These are phyloP conservation scores for Grammomys surdaster DNA, from an alignment of 2,113 vertebrate species.

Conservation along the genomic window DNA sequence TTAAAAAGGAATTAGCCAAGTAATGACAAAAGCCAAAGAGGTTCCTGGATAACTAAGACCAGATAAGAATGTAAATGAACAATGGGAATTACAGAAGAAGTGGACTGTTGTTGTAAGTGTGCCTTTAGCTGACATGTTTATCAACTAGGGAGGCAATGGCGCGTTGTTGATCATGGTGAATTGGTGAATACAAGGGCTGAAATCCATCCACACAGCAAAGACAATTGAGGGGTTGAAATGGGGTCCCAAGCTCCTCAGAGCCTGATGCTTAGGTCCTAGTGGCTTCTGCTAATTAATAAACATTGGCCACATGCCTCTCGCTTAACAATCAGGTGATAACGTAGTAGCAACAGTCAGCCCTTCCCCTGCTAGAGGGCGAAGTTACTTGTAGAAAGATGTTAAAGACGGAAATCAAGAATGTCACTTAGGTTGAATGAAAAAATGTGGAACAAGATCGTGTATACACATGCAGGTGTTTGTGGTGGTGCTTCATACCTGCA, in stretches of 20 bases:
- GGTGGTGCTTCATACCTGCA: too few species aligned
- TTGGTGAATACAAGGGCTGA: slow-evolving; percentile 45
- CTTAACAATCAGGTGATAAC: slow-evolving; percentile 21
- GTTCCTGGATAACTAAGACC: neutral
- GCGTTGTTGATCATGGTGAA: neutral
- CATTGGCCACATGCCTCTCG: slow-evolving; percentile 45
- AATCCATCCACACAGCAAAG: slow-evolving; percentile 36
- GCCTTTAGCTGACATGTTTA: neutral
- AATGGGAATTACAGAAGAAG: neutral
- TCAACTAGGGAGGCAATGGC: neutral
- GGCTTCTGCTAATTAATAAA: slow-evolving; percentile 62
- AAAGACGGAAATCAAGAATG: slow-evolving; percentile 28
- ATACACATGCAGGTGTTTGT: too few species aligned
- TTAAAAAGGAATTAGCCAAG: neutral
- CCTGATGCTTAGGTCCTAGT: neutral
- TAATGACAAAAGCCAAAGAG: neutral
- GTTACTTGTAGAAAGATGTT: neutral
- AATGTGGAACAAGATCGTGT: slow-evolving; percentile 1
- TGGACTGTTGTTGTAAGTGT: neutral
- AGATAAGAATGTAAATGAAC: neutral
- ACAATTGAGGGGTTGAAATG: neutral
- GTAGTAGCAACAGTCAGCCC: neutral
- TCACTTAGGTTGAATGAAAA: neutral
- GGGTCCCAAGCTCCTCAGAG: neutral
- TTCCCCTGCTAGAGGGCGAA: neutral